Percentiles rank a stretch among this genome's conserved stretches.
Evolutionary conservation across 2,113 vertebrate species (phyloP).

Genomic region (Panthera leo): DNA sequence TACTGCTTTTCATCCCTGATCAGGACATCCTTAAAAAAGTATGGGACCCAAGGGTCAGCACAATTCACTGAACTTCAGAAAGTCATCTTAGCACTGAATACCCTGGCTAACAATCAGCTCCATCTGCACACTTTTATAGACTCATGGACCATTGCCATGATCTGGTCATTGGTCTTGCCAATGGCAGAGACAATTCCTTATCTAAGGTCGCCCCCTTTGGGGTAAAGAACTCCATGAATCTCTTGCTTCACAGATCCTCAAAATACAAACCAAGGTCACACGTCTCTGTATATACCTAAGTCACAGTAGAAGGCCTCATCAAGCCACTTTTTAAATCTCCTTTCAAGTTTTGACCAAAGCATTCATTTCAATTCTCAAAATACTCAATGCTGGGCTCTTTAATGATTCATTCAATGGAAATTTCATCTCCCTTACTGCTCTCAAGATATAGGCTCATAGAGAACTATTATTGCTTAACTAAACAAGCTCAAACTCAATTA

Average conservation of each 20-base stretch:
- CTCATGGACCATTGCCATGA: background rate
- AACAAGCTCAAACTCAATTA: constrained; percentile 38
- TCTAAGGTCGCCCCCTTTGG: background rate
- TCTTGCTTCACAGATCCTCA: background rate
- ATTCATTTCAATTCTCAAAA: background rate
- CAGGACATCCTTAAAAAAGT: background rate
- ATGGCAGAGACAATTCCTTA: background rate
- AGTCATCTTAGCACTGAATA: background rate
- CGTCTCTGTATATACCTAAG: background rate
- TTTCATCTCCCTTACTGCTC: background rate
- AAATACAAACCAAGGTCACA: background rate
- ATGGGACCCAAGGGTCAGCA: background rate
- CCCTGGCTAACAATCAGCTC: background rate
- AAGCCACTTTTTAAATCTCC: background rate
- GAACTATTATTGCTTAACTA: constrained; percentile 30
- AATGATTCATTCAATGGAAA: background rate
- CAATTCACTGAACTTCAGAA: background rate
- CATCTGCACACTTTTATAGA: background rate
- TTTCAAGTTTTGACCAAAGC: background rate
- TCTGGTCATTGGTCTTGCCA: background rate
- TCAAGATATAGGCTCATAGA: background rate
- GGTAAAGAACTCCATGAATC: background rate
- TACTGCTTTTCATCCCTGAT: background rate
- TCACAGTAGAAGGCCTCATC: background rate
- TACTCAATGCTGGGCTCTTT: background rate